phyloP scores from a whole-genome alignment of 2,888 invertebrate genomes.

The Hecatera dysodea region DNA sequence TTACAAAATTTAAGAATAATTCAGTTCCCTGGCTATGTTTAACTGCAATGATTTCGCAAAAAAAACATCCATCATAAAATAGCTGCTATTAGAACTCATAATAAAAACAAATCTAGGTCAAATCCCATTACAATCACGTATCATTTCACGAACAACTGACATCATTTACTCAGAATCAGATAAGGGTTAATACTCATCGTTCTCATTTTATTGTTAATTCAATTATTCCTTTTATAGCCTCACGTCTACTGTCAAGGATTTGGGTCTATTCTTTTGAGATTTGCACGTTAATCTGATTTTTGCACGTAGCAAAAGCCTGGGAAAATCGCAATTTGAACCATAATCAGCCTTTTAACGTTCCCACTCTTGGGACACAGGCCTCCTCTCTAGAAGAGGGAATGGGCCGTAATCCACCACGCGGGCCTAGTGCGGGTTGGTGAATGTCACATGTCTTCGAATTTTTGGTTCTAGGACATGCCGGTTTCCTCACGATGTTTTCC shows the following conservation, averaged over 20 bases:
- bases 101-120: slow-evolving; percentile 31
- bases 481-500: no score
- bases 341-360: no score
- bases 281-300: slow-evolving; percentile 11
- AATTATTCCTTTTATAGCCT: slow-evolving; percentile 22
- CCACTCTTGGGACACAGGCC: no score
- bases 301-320: slow-evolving; percentile 26
- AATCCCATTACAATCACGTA: slow-evolving; percentile 8
- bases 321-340: not conserved
- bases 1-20: no score
- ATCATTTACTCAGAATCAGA: slow-evolving; percentile 36
- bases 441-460: no score
- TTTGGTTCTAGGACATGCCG: no score
- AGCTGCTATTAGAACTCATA: not conserved
- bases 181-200: slow-evolving; percentile 21
- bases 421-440: no score
- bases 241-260: slow-evolving; percentile 46
- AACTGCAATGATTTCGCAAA: no score
- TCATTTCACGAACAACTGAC: slow-evolving; percentile 27
- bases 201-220: slow-evolving; percentile 30
- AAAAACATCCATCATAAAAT: not conserved
- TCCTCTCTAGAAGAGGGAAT: no score
- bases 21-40: no score
- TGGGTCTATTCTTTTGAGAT: slow-evolving; percentile 10
- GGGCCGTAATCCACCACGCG: no score